Base-by-base conservation (phyloP, 30 jellyfish, hydroid and myxozoan species). In the Turritopsis rubra region DNA sequence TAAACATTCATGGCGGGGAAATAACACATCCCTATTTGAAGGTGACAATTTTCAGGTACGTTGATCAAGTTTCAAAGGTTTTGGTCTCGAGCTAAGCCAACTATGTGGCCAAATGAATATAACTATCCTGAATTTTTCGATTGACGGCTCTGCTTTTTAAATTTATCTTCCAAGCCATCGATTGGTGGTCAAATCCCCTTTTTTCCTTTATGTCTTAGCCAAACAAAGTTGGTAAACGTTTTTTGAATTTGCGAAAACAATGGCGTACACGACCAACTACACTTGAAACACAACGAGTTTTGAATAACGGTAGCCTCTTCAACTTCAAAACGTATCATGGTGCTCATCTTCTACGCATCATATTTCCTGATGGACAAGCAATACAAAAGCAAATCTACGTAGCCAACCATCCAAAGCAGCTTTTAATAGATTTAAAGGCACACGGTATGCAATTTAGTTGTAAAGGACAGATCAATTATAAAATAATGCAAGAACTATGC, bases 1-100 rank as follows among this genome's bases (percentile, higher is more conserved):
- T 90, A 86, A 79, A 21, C 88, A 89, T 21, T 88, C 92, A 18
- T 91, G 97, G 97, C 82, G 95, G 66, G 97, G 97, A 26, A 91
- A 86, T n/a, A 90, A 91, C 66, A 84, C 97, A 19, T 88, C 90
- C 0, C 86, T 91, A 23, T 86, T 86, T 23, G 93, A 85, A 80
- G 85, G 85, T 20, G 90, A 83, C 80, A 66, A 86, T 26, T 86
- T 81, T 71, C 60, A 79, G 81, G 97, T 91, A 79, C 66, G 60
- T 41, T 41, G 5, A 41, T 3, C 60, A 41, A n/a, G n/a, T n/a
- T n/a, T n/a, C n/a, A n/a, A n/a, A n/a, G n/a, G n/a, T n/a, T n/a
- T n/a, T n/a, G n/a, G n/a, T n/a, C n/a, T n/a, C n/a, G n/a, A n/a
- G n/a, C n/a, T n/a, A n/a, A n/a, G n/a, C n/a, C n/a, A n/a, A n/a